phyloP scores from a whole-genome alignment of 64 coral and sea anemone genomes.

The Astreopora myriophthalma region DNA sequence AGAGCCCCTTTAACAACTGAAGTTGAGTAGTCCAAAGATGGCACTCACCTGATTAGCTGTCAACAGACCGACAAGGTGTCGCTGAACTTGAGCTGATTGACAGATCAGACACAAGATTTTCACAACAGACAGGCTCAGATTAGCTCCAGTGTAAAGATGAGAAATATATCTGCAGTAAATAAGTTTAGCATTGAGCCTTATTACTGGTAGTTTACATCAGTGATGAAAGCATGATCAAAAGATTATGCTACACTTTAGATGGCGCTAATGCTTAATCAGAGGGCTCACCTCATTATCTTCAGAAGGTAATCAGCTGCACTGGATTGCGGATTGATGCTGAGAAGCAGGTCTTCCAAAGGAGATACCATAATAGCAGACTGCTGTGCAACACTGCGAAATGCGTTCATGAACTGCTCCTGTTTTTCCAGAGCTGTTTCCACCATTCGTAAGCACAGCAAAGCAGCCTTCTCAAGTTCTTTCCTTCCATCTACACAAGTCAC shows the following conservation, averaged over 20 bases:
- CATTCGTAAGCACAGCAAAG: conserved; percentile 84
- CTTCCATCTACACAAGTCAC: conserved; percentile 75
- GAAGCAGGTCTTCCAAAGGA: conserved; percentile 81
- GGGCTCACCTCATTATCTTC: conserved; percentile 81
- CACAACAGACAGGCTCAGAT: conserved; percentile 83
- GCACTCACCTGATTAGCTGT: conserved; percentile 75
- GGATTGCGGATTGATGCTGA: conserved; percentile 78
- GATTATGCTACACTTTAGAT: too few species aligned
- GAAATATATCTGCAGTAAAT: not conserved
- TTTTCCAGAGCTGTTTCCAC: conserved; percentile 91
- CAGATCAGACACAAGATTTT: conserved; percentile 85
- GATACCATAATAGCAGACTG: conserved; percentile 73
- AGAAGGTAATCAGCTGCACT: conserved; percentile 76
- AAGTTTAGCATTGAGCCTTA: not conserved
- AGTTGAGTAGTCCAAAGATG: too few species aligned
- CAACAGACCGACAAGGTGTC: conserved; percentile 73
- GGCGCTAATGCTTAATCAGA: too few species aligned
- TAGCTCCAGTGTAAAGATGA: conserved; percentile 77
- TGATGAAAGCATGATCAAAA: too few species aligned
- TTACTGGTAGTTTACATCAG: too few species aligned
- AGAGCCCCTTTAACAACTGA: too few species aligned
- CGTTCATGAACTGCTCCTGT: conserved; percentile 79
- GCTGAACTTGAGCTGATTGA: conserved; percentile 81
- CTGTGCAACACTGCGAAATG: conserved; percentile 66
- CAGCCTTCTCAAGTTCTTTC: conserved; percentile 82